phyloP scores from a whole-genome alignment of 2,797 vertebrate species.

The Chanos chanos region DNA sequence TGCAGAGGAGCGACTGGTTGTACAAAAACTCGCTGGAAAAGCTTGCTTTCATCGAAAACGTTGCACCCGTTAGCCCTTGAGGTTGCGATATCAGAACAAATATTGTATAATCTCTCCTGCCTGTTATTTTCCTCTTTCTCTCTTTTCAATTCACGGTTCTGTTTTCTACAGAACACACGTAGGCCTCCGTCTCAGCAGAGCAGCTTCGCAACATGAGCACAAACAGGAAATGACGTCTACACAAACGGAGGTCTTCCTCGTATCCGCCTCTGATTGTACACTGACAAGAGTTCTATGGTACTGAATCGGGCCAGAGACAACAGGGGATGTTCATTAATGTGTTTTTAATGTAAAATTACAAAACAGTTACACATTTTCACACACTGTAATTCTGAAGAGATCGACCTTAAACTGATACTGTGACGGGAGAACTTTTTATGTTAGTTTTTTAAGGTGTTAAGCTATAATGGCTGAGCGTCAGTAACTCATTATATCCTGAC shows the following conservation, averaged over 20 bases:
- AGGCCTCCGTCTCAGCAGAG: conserved; percentile 37
- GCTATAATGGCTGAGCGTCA: no score
- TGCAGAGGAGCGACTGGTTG: conserved; percentile 18
- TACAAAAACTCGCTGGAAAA: neutral
- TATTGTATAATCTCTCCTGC: no score
- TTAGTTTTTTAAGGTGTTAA: no score
- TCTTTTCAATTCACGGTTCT: conserved; percentile 55
- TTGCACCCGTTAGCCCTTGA: neutral
- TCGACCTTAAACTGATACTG: no score
- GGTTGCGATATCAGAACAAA: conserved; percentile 1
- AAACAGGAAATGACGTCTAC: conserved; percentile 70
- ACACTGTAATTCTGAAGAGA: no score
- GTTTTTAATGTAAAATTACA: neutral
- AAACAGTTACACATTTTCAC: no score
- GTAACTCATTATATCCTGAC: no score
- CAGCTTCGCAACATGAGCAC: conserved; percentile 52
- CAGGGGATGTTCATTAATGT: conserved; percentile 11
- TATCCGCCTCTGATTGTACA: neutral
- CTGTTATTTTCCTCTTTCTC: conserved; percentile 32
- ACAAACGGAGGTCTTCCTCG: conserved; percentile 9
- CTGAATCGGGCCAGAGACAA: no score
- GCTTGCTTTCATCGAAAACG: neutral
- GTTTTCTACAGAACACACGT: conserved; percentile 44
- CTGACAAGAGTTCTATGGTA: no score
- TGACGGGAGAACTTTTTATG: no score